Conservation (phyloP, 2,888 invertebrate species). For the Xylophagus ater region DNA sequence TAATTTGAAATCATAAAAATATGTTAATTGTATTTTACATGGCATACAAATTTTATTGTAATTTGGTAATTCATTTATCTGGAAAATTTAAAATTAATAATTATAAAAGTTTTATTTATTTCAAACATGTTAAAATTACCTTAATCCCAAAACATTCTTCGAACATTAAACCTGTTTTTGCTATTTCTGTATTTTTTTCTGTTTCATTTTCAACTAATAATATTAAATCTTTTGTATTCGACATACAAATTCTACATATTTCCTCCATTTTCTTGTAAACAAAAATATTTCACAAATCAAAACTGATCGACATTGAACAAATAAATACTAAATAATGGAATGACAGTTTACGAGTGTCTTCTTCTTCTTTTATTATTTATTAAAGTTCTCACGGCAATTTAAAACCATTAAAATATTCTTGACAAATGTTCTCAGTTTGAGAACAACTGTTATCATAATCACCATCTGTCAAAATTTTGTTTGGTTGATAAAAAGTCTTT, state of each 20-base stretch:
- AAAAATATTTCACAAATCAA: too few species aligned
- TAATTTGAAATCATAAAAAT: constrained; percentile 6
- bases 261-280: not conserved
- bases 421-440: too few species aligned
- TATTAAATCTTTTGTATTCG: not conserved
- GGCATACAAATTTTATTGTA: constrained; percentile 4
- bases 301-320: too few species aligned
- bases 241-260: constrained; percentile 7
- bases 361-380: too few species aligned
- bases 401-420: too few species aligned
- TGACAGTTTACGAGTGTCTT: too few species aligned
- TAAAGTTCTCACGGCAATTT: too few species aligned
- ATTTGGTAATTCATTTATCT: constrained; percentile 3
- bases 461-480: too few species aligned
- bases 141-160: constrained; percentile 6
- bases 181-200: constrained; percentile 1
- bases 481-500: too few species aligned
- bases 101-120: not conserved
- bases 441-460: too few species aligned
- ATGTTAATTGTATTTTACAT: constrained; percentile 8
- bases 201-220: not conserved
- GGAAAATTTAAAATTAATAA: not conserved
- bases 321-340: too few species aligned
- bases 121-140: not conserved
- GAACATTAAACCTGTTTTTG: constrained; percentile 8